Conservation (phyloP, 2,888 invertebrate species). For the Tortricodes alternella region DNA sequence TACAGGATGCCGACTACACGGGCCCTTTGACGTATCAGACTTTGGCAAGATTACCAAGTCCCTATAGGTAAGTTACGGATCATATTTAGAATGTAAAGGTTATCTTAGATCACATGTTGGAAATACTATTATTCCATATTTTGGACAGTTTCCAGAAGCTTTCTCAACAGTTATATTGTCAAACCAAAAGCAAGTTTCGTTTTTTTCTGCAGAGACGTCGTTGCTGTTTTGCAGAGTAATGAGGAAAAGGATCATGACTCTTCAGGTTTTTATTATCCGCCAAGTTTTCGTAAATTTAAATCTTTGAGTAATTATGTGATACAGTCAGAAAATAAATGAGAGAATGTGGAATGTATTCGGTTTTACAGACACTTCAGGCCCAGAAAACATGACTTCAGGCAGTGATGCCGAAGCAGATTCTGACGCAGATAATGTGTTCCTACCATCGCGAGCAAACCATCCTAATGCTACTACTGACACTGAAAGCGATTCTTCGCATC, state of each 20-base stretch:
- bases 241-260: constrained; percentile 83
- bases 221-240: constrained; percentile 86
- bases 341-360: too few relatives aligned
- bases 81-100: not conserved
- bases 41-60: constrained; percentile 90
- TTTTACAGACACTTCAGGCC: constrained; percentile 82
- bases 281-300: not conserved
- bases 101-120: too few relatives aligned
- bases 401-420: constrained; percentile 78
- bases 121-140: too few relatives aligned
- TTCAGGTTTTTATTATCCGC: constrained; percentile 56
- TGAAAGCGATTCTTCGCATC: constrained; percentile 45
- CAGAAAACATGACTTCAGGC: constrained; percentile 84
- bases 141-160: not conserved
- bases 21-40: constrained; percentile 94
- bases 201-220: constrained; percentile 84
- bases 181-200: not conserved
- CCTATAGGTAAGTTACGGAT: constrained; percentile 83
- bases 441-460: constrained; percentile 68
- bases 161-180: not conserved
- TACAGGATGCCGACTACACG: constrained; percentile 90
- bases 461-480: constrained; percentile 51
- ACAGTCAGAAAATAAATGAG: not conserved
- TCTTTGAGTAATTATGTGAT: not conserved
- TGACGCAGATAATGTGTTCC: constrained; percentile 76